Evolutionary conservation across 2,797 vertebrate species (phyloP).

Genomic region (Crax fasciolata): DNA sequence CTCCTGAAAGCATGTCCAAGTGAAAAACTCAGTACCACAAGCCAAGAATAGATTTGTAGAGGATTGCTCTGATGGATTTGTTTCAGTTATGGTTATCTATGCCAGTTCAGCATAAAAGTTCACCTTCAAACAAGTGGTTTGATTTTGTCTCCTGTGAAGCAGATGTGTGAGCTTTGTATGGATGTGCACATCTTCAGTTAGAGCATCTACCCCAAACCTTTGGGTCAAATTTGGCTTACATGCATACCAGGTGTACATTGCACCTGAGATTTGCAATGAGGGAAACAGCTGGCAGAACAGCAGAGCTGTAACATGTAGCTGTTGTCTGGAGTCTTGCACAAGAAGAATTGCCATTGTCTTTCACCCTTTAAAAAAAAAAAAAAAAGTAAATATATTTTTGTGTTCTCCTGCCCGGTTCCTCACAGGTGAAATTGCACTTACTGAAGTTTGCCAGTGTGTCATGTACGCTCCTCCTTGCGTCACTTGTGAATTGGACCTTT

Average conservation of each 20-base stretch:
- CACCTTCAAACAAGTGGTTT: background rate
- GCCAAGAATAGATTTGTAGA: background rate
- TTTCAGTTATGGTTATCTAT: background rate
- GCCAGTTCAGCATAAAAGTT: background rate
- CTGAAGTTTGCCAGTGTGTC: background rate
- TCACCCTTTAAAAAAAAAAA: background rate
- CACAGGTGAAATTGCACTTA: background rate
- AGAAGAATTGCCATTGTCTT: background rate
- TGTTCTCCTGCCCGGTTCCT: background rate
- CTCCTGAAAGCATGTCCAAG: background rate
- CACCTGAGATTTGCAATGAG: background rate
- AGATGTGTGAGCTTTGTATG: background rate
- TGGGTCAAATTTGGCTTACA: background rate
- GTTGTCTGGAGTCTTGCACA: background rate
- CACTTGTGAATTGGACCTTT: background rate
- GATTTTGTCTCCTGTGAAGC: background rate
- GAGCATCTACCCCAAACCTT: background rate
- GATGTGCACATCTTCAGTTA: background rate
- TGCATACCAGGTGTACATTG: background rate
- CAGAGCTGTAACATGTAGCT: background rate
- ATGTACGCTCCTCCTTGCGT: fast-evolving
- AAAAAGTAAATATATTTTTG: no score
- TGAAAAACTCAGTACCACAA: background rate
- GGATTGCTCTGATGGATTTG: background rate
- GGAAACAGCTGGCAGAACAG: background rate